Evolutionary conservation across 2,888 invertebrate species (phyloP).

Genomic region (Elegia similella): DNA sequence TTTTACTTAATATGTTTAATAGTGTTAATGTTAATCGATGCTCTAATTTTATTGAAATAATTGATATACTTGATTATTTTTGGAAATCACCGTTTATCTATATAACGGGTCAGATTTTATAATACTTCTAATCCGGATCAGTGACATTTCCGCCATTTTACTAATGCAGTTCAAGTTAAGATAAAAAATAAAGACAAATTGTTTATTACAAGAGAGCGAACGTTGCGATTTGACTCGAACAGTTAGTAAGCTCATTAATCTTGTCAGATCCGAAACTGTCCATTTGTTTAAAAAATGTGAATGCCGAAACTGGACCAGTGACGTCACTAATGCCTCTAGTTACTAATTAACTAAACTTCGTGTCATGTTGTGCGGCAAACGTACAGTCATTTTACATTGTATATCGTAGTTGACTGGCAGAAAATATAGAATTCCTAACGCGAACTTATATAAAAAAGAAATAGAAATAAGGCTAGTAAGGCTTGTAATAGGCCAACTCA

Average conservation of each 20-base stretch:
- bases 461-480: slow-evolving; percentile 41
- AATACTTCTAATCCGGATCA: not conserved
- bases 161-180: slow-evolving; percentile 16
- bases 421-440: not conserved
- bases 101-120: not conserved
- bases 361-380: not conserved
- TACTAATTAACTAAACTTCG: slow-evolving; percentile 36
- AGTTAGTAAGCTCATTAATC: slow-evolving; percentile 66
- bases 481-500: slow-evolving; percentile 43
- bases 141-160: slow-evolving; percentile 15
- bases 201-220: slow-evolving; percentile 51
- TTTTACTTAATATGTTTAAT: not conserved
- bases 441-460: slow-evolving; percentile 33
- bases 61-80: not conserved
- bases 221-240: slow-evolving; percentile 58
- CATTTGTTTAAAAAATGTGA: slow-evolving; percentile 58
- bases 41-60: not conserved
- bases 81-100: not conserved
- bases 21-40: not conserved
- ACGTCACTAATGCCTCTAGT: slow-evolving; percentile 42
- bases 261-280: slow-evolving; percentile 63
- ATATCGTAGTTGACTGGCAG: not conserved
- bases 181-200: slow-evolving; percentile 44
- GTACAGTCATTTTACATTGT: not conserved
- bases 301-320: slow-evolving; percentile 44